Conservation (phyloP, 2,113 vertebrate genomes). For the Rousettus leschenaultii region DNA sequence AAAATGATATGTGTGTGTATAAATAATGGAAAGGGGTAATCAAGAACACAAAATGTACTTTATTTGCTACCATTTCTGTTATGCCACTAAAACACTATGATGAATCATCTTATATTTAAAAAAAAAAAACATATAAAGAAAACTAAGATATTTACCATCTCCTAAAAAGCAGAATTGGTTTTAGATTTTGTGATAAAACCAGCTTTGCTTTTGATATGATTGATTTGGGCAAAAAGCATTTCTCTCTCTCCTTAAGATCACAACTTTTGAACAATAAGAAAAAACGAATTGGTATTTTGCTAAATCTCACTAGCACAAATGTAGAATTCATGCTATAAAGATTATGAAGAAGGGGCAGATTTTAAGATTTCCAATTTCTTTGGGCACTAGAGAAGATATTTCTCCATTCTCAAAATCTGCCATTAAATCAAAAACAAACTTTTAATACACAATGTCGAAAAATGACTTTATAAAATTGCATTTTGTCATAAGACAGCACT, state of each 20-base stretch:
- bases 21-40: background rate
- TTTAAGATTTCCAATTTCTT: background rate
- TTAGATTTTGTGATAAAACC: accelerated
- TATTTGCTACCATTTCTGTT: background rate
- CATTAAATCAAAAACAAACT: background rate
- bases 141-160: constrained; percentile 22
- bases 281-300: background rate
- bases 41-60: background rate
- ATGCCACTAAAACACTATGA: background rate
- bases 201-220: background rate
- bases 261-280: background rate
- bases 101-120: background rate
- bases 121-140: background rate
- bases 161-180: constrained; percentile 6
- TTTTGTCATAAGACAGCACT: background rate
- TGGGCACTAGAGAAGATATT: background rate
- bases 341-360: background rate
- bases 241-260: background rate
- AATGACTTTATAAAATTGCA: background rate
- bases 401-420: background rate
- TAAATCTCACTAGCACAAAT: background rate
- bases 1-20: background rate
- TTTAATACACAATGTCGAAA: background rate
- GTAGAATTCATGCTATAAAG: background rate
- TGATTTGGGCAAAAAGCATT: background rate